Evolutionary conservation across 2,113 vertebrate species (phyloP), one percentile per base, ranked within the genome.

Genomic region (Seriola aureovittata): DNA sequence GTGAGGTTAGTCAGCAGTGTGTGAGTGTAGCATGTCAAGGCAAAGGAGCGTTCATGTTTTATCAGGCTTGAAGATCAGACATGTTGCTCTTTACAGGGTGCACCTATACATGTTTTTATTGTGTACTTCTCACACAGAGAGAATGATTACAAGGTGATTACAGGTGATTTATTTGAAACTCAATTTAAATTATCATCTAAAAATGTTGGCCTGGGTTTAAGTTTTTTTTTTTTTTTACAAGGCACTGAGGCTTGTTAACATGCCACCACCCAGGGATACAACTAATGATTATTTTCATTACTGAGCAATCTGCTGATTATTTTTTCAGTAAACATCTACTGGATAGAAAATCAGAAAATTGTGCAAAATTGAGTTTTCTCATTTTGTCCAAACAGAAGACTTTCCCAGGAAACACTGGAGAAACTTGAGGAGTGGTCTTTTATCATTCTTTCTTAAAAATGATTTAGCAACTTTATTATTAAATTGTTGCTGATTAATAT

Each of bases 21-120:
- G 38, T 67, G 13, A 40, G 3, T 38, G 3, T 17, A 10, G 40
- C 78, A 71, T 68, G 71, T 88, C 32, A 8, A 75, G 54, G 36
- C 69, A 74, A 54, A 66, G 13, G 2, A 38, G 8, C 1, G 0
- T n/a, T 54, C 19, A n/a, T 32, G 29, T 73, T 42, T 48, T 17
- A 40, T 55, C 12, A 42, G 16, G 48, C n/a, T 57, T 48, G 17
- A 42, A 14, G 9, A 10, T 50, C n/a, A 52, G 40, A 25, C 58
- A 29, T 29, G 19, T n/a, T 57, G 4, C 32, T 67, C 42, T 29
- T 3, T 9, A 11, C 2, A 3, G 34, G 4, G 11, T 64, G 7
- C 9, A 36, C 1, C 32, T 34, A 1, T 11, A 17, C 46, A 44
- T 12, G 32, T 42, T 70, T 34, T 54, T 40, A 54, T 7, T 13